Evolutionary conservation across 2,113 vertebrate genomes (phyloP).

Genomic region (Laticauda colubrina): DNA sequence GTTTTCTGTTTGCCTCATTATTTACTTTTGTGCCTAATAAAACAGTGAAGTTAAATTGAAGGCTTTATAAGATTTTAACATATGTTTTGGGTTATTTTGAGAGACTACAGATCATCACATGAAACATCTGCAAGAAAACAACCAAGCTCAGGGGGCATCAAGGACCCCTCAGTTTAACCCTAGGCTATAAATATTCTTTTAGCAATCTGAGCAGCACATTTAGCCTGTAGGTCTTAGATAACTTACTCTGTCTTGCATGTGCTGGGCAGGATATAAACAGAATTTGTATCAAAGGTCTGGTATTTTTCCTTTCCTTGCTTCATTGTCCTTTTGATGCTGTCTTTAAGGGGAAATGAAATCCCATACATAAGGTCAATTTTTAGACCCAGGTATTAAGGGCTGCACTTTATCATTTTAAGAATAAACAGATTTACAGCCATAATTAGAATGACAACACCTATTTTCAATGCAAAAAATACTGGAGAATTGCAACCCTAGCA

Average conservation of each 20-base stretch:
- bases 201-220: not conserved
- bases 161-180: not conserved
- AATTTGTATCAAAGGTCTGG: not conserved
- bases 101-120: too few relatives aligned
- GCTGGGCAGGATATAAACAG: not conserved
- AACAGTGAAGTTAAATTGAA: too few relatives aligned
- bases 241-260: too few relatives aligned
- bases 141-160: not conserved
- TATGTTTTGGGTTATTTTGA: too few relatives aligned
- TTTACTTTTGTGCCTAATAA: too few relatives aligned
- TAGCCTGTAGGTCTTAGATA: not conserved
- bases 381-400: accelerated
- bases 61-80: too few relatives aligned
- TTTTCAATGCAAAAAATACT: not conserved
- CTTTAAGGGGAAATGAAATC: not conserved
- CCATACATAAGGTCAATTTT: not conserved
- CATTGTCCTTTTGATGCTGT: not conserved
- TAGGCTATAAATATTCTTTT: not conserved
- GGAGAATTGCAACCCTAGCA: too few relatives aligned
- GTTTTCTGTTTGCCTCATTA: too few relatives aligned
- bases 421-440: not conserved
- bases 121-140: not conserved
- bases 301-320: not conserved
- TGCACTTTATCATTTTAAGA: not conserved
- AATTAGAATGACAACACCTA: not conserved